phyloP scores from a whole-genome alignment of 1,140 invertebrate species.

The Drosophila navojoa region DNA sequence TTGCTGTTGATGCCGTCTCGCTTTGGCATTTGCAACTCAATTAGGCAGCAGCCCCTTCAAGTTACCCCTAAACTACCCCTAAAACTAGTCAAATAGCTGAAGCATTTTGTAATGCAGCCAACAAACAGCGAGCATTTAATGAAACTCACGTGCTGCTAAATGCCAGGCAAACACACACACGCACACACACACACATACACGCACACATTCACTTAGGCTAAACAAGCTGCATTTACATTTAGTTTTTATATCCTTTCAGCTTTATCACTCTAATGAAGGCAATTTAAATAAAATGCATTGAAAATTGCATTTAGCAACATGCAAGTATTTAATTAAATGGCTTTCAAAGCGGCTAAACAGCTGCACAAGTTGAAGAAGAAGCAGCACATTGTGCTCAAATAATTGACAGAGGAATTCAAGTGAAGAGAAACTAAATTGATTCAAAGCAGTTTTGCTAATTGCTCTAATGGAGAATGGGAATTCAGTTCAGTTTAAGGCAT shows the following conservation, averaged over 20 bases:
- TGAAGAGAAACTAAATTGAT: no score
- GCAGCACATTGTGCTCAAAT: no score
- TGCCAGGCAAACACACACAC: conserved; percentile 21
- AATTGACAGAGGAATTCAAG: no score
- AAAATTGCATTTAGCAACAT: conserved; percentile 1
- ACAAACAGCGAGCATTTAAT: conserved; percentile 46
- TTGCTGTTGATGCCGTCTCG: conserved; percentile 50
- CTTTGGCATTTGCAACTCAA: conserved; percentile 74
- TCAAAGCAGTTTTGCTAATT: no score
- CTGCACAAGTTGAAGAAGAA: no score
- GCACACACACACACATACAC: not conserved
- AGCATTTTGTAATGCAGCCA: conserved; percentile 55
- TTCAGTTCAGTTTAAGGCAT: no score
- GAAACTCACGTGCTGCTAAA: conserved; percentile 56
- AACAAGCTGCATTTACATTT: conserved; percentile 24
- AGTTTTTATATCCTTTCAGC: conserved; percentile 38
- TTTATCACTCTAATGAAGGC: conserved; percentile 70
- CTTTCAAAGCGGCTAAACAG: not conserved
- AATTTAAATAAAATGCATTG: conserved; percentile 52
- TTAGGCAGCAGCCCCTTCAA: conserved; percentile 49
- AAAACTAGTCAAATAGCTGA: conserved; percentile 9
- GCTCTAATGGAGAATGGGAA: no score
- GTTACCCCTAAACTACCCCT: conserved; percentile 10
- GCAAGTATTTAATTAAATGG: not conserved
- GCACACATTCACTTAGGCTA: conserved; percentile 7